Evolutionary conservation across 1,140 invertebrate species (phyloP), one percentile per base, ranked within the genome.

Genomic region (Callitettix versicolor): DNA sequence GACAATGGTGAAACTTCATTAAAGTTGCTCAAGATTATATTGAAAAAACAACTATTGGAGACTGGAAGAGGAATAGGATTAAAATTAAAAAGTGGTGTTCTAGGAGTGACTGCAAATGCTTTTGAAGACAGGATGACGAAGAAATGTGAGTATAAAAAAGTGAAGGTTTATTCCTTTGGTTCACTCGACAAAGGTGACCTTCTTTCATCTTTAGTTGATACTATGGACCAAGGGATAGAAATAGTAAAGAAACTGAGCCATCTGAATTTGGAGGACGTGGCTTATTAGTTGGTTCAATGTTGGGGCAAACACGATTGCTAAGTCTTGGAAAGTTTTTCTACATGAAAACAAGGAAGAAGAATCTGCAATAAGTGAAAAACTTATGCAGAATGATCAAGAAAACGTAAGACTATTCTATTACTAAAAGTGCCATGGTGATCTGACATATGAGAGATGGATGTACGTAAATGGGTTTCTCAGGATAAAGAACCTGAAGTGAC

Each of bases 301-400:
- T 38, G 20, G 49, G 21, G 43, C 43, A 3, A 46, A 6, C 6
- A 22, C 43, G 15, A 47, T 42, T 43, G 7, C 22, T 22, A 42
- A 42, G 38, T 42, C 40, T 12, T 40, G 22, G 40, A 53, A 53
- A 53, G 36, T 6, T 53, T 53, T 51, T 12, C 30, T 51, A 11
- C 30, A 36, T 11, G 15, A 51, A 51, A 51, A 51, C 34, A n/a
- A n/a, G n/a, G n/a, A n/a, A n/a, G 49, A 47, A 47, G 44, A 50
- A 7, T 7, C 6, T 33, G 7, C 15, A 11, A 6, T 15, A 18
- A 21, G n/a, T 24, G 21, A 18, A 47, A 24, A 47, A 21, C 17
- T 3, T n/a, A 30, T 26, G 24, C 22, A 50, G 17, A 18, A 14
- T 15, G 14, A 47, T 22, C 44, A 11, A 24, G 21, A 47, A 18